Evolutionary conservation across 2,113 vertebrate species (phyloP).

Genomic region (Anser brachyrhynchus): DNA sequence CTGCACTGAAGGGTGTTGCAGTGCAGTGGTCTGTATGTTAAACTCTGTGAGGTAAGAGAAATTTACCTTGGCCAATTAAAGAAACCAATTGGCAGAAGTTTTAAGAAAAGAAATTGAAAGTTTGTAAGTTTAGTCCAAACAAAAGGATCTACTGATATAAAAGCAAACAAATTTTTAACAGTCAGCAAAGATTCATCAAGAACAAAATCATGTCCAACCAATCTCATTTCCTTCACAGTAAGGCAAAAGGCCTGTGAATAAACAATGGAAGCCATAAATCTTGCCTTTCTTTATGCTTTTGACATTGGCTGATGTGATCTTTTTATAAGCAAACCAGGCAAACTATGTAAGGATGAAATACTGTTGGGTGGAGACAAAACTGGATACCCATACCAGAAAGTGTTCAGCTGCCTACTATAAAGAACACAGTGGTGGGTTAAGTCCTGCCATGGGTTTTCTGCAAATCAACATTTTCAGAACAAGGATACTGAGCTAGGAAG

Average conservation of each 20-base stretch:
- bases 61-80: neutral
- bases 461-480: neutral
- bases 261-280: neutral
- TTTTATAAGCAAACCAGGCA: neutral
- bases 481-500: neutral
- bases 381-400: neutral
- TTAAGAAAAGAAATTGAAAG: neutral
- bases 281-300: neutral
- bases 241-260: neutral
- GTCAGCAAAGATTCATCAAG: neutral
- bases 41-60: neutral
- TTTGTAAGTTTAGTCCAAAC: neutral
- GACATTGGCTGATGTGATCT: neutral
- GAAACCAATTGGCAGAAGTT: neutral
- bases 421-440: neutral
- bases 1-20: accelerated
- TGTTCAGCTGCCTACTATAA: neutral
- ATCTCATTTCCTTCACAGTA: neutral
- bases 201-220: neutral
- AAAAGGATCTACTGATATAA: neutral
- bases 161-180: neutral
- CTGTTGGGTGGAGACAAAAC: neutral
- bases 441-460: neutral
- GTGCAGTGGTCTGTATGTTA: neutral
- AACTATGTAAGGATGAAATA: neutral